A percentile compares a stretch with the other conserved stretches of the same genome.
Evolutionary conservation across 2,888 invertebrate genomes (phyloP).

Genomic region (Polietes domitor): DNA sequence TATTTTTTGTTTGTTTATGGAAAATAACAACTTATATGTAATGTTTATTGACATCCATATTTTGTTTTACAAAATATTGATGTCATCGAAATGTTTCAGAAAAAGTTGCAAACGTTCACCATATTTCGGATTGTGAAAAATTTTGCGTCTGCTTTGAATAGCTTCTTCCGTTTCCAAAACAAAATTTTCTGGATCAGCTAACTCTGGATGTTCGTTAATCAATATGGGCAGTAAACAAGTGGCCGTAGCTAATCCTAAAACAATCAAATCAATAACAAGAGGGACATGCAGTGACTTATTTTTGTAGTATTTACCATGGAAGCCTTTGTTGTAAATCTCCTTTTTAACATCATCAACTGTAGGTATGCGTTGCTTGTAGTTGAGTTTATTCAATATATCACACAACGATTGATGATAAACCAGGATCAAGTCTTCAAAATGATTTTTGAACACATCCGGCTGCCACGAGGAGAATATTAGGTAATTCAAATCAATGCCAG

Average conservation of each 20-base stretch:
- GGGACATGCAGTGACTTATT: not conserved
- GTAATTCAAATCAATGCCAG: slow-evolving; percentile 75
- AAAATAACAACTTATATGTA: not conserved
- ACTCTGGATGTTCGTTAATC: slow-evolving; percentile 72
- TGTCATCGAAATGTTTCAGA: slow-evolving; percentile 70
- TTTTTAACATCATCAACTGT: slow-evolving; percentile 71
- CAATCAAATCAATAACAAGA: slow-evolving; percentile 13
- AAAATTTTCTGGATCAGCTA: slow-evolving; percentile 71
- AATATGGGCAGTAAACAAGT: slow-evolving; percentile 73
- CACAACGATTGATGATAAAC: slow-evolving; percentile 70
- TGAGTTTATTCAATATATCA: slow-evolving; percentile 69
- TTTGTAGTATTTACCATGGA: slow-evolving; percentile 69
- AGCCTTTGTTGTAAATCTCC: slow-evolving; percentile 72
- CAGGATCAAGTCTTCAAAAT: slow-evolving; percentile 70
- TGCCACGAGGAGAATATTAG: slow-evolving; percentile 74
- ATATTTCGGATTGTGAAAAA: slow-evolving; percentile 72
- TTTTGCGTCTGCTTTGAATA: slow-evolving; percentile 69
- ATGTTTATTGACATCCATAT: not conserved
- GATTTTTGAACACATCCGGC: slow-evolving; percentile 69
- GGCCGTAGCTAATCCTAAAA: slow-evolving; percentile 71
- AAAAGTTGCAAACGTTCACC: slow-evolving; percentile 70
- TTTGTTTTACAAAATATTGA: slow-evolving; percentile 67
- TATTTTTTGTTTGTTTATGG: too few relatives aligned
- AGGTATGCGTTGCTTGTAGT: slow-evolving; percentile 71
- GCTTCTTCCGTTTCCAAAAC: slow-evolving; percentile 71